Evolutionary conservation across 1,140 invertebrate genomes (phyloP), one percentile per base, ranked within the genome.

Genomic region (Oedothorax gibbosus): DNA sequence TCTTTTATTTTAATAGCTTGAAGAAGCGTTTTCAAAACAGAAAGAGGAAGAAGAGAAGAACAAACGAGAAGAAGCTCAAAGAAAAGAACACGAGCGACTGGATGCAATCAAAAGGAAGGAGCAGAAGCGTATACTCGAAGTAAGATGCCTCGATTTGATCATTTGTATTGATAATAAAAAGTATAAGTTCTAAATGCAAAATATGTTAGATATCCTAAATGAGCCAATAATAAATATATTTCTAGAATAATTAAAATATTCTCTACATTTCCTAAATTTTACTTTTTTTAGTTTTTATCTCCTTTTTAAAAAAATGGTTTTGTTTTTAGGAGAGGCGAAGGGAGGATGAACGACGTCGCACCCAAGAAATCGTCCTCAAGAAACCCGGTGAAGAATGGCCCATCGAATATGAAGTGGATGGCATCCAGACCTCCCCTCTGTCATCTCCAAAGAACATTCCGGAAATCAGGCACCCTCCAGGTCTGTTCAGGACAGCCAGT

Each of bases 81-180:
- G 94, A 21, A 90, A 93, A 60, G 96, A 97, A 88, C 93, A 93
- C 83, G 95, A 96, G 87, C 91, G 93, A 20, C 88, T 95, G 7
- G 95, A 96, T 88, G 94, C 94, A 87, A 91, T 96, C 6, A 96
- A 96, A 88, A 93, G 94, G 81, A 93, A 94, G 82, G 96, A 98
- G 90, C 94, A 97, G 65, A 94, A 96, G 87, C 92, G 96, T 81
- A 95, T 98, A 85, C 94, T 96, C 0, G 95, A 97, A 88, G 92
- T 92, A 89, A 87, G 88, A 18, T 7, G n/a, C 53, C 5, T 51
- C 8, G 18, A 53, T 18, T 5, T 18, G 8, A 4, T 18, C n/a
- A 69, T 71, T n/a, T 51, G 5, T 14, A 35, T 49, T 12, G 0
- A n/a, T 69, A 57, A 14, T 60, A 14, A 14, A 14, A 60, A 60